phyloP scores from a whole-genome alignment of 2,113 vertebrate genomes.

The Euleptes europaea region DNA sequence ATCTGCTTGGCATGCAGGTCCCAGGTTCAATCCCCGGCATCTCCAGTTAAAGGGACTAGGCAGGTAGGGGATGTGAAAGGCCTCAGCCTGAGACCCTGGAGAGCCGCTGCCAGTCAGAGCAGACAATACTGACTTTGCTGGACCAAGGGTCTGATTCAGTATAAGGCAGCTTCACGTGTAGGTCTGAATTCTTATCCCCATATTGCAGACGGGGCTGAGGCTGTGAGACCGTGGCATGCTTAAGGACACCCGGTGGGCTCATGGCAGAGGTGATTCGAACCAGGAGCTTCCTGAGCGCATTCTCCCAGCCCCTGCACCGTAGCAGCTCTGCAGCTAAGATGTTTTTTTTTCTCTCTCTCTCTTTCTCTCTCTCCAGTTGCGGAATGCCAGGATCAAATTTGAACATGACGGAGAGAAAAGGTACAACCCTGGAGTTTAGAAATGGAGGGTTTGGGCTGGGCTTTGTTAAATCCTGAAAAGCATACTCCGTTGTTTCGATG shows the following conservation, averaged over 20 bases:
- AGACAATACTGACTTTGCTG: no score
- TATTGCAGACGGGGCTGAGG: neutral
- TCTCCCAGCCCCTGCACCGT: neutral
- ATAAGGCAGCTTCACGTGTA: no score
- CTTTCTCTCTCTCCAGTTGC: slow-evolving; percentile 53
- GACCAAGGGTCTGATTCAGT: no score
- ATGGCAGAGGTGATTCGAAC: neutral
- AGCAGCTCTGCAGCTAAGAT: slow-evolving; percentile 18
- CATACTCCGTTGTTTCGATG: neutral
- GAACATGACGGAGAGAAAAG: slow-evolving; percentile 94
- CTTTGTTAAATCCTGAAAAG: neutral
- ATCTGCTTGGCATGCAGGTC: no score
- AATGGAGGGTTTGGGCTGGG: neutral
- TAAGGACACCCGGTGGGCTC: neutral
- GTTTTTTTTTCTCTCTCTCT: no score
- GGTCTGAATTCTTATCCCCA: neutral
- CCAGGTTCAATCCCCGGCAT: no score
- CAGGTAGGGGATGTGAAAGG: no score
- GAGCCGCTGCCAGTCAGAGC: no score
- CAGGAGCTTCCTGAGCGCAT: neutral
- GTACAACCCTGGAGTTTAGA: slow-evolving; percentile 66
- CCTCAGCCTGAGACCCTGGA: no score
- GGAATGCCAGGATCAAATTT: slow-evolving; percentile 92
- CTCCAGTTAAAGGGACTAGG: no score
- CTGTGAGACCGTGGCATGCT: neutral